Evolutionary conservation across 2,888 invertebrate genomes (phyloP), one percentile per base, ranked within the genome.

Genomic region (Sarcophaga caerulescens): DNA sequence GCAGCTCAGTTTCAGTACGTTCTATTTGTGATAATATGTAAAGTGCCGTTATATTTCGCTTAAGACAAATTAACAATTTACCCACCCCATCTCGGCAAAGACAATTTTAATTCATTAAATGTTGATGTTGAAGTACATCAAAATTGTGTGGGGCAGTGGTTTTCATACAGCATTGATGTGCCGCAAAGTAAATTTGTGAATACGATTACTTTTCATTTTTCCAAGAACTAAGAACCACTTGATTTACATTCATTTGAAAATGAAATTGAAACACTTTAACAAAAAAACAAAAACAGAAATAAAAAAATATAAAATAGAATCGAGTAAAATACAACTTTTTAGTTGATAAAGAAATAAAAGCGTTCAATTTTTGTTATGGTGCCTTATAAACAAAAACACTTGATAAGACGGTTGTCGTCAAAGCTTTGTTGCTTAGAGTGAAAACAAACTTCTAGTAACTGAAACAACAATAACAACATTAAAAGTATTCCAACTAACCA

Each of bases 401-500:
- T 81, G 84, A 86, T 86, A 86, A 84, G 78, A 81, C 52, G 14
- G 52, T 59, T 45, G 70, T 73, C 80, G 71, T 68, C 78, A 81
- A 78, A 86, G 81, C 74, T 84, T 77, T 57, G 35, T 65, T 78
- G 59, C 73, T 44, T n/a, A 21, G 19, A 35, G 25, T 14, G 8
- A 25, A 45, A 35, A 17, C 45, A 75, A 75, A 57, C 21, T 59
- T 25, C 71, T 70, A 65, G 59, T 47, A 70, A 60, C 10, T 59
- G 19, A 19, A 45, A 66, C 12, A 65, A 65, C 25, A 35, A 23
- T 45, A 68, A 17, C 3, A 10, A 52, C 5, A 25, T 63, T 77
- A 17, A 71, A 35, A 68, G 71, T 73, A 71, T 52, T 68, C 59
- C 25, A 23, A 5, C 35, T 52, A 52, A 17, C 17, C 14, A 12